These are phyloP conservation scores for Stratiolaelaps scimitus DNA, from an alignment of 1,140 invertebrate species.

Conservation along the genomic window DNA sequence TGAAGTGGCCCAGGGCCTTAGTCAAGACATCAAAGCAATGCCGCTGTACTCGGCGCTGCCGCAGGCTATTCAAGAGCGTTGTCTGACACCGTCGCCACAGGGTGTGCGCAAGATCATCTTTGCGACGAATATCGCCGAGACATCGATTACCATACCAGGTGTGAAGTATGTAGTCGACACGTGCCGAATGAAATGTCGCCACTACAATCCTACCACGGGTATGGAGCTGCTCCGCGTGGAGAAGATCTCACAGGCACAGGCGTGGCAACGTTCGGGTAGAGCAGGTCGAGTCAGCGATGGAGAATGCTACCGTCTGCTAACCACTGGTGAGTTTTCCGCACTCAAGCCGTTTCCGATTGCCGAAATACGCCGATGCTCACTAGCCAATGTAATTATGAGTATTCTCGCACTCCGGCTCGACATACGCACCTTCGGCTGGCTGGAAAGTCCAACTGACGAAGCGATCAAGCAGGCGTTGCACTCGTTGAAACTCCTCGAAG, in stretches of 20 bases:
- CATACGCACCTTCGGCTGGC: not conserved
- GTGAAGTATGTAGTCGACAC: slow-evolving; percentile 88
- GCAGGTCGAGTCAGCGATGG: slow-evolving; percentile 53
- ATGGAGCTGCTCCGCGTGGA: slow-evolving; percentile 70
- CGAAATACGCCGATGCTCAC: slow-evolving; percentile 16
- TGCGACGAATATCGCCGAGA: slow-evolving; percentile 96
- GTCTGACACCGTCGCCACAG: slow-evolving; percentile 29
- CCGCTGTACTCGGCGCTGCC: slow-evolving; percentile 71
- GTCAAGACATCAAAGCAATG: slow-evolving; percentile 53
- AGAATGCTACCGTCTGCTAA: slow-evolving; percentile 21
- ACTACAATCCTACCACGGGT: slow-evolving; percentile 64
- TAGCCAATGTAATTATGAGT: slow-evolving; percentile 11
- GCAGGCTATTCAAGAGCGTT: slow-evolving; percentile 37
- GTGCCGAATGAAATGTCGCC: slow-evolving; percentile 70
- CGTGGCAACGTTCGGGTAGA: slow-evolving; percentile 75
- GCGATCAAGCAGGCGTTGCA: slow-evolving; percentile 9
- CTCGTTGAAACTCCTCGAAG: not conserved
- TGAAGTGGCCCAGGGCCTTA: slow-evolving; percentile 52
- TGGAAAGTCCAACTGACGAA: slow-evolving; percentile 18
- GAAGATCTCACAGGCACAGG: slow-evolving; percentile 75
- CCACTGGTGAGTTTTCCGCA: slow-evolving; percentile 6
- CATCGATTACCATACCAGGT: slow-evolving; percentile 84
- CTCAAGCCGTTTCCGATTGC: slow-evolving; percentile 12
- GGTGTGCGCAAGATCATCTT: slow-evolving; percentile 75
- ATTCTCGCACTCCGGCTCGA: not conserved